Evolutionary conservation across 2,888 invertebrate genomes (phyloP).

Genomic region (Sesia apiformis): DNA sequence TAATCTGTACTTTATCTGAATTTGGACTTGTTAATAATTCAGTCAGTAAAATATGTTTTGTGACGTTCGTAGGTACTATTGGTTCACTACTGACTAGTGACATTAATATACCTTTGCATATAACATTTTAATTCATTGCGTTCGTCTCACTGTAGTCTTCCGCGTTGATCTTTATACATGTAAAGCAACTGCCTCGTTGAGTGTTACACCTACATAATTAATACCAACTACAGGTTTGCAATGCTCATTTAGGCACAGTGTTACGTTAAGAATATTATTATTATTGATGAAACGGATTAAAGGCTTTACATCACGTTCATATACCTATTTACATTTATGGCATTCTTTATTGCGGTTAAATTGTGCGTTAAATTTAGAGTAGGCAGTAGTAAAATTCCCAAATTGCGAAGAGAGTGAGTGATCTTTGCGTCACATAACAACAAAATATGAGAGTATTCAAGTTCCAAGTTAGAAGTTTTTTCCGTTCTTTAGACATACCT

Average conservation of each 20-base stretch:
- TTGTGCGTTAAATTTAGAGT: no score
- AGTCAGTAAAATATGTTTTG: no score
- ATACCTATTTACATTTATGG: neutral
- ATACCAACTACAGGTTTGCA: neutral
- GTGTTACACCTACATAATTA: neutral
- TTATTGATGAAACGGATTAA: neutral
- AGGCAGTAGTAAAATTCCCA: no score
- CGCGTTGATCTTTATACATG: constrained; percentile 6
- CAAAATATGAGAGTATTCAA: no score
- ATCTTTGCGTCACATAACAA: no score
- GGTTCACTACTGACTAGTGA: neutral
- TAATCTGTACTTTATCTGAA: no score
- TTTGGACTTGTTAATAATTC: no score
- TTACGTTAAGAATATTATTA: neutral
- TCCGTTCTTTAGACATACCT: no score
- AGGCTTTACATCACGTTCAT: neutral
- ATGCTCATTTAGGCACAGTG: neutral
- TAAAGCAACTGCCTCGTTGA: neutral
- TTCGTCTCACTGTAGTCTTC: constrained; percentile 1
- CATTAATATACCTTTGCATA: neutral
- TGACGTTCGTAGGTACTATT: no score
- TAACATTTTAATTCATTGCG: neutral
- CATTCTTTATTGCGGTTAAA: no score
- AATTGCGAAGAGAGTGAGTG: no score
- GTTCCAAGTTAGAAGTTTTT: no score